A percentile compares a stretch with the other conserved stretches of the same genome.
Conservation (phyloP, 1,140 invertebrate genomes). For the Hyphantria cunea region DNA sequence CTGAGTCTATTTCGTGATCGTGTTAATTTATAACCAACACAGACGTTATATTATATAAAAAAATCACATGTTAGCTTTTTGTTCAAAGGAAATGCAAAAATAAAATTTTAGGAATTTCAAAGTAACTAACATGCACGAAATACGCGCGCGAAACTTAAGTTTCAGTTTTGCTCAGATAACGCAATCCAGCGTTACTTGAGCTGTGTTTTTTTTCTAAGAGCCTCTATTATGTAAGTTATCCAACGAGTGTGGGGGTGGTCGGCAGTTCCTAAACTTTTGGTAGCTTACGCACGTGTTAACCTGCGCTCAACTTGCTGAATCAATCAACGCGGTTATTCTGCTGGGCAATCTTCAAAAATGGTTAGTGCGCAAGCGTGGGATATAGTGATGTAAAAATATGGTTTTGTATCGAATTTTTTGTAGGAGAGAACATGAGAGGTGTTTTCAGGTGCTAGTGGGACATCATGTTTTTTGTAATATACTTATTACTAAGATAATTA, state of each 20-base stretch:
- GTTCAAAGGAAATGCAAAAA: not conserved
- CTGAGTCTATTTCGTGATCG: too few species aligned
- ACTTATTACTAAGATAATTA: not conserved
- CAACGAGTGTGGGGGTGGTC: conserved; percentile 9
- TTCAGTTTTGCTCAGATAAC: conserved; percentile 36
- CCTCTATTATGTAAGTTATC: conserved; percentile 6
- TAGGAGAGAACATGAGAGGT: not conserved
- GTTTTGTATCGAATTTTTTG: conserved; percentile 34
- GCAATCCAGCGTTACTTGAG: conserved; percentile 31
- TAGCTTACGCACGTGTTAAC: conserved; percentile 67
- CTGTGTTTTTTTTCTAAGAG: conserved; percentile 36
- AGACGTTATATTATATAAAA: too few species aligned
- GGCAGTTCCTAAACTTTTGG: conserved; percentile 14
- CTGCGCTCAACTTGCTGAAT: conserved; percentile 76
- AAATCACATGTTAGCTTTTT: too few species aligned
- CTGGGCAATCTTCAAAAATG: conserved; percentile 53
- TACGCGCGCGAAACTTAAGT: conserved; percentile 11
- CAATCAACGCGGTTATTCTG: conserved; percentile 72
- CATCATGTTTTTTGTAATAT: not conserved
- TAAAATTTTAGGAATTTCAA: conserved; percentile 3
- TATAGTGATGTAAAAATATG: conserved; percentile 50
- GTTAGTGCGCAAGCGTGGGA: conserved; percentile 58
- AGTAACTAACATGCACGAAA: conserved; percentile 16
- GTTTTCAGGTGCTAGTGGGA: not conserved
- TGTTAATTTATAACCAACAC: too few species aligned